These are phyloP conservation scores for Temnothorax nylanderi DNA, from an alignment of 1,140 invertebrate genomes.

Conservation along the genomic window DNA sequence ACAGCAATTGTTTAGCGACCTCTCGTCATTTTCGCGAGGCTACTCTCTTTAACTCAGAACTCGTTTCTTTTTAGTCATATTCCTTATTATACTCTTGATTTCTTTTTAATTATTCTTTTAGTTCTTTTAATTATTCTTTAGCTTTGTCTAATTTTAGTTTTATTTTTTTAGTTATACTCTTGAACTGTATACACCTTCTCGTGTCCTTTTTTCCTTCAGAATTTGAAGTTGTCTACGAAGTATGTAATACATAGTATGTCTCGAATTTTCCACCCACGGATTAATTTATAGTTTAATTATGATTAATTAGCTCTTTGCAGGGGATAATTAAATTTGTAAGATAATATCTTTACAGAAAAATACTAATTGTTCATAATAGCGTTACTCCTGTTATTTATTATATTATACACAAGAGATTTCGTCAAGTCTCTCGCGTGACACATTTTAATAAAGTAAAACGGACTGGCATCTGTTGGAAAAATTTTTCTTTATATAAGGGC, in stretches of 20 bases:
- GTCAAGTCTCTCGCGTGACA: background rate
- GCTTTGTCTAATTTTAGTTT: background rate
- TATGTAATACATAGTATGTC: background rate
- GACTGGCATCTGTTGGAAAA: background rate
- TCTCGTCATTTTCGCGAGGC: constrained; percentile 26
- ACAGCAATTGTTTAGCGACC: constrained; percentile 75
- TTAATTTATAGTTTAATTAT: background rate
- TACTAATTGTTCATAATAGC: background rate
- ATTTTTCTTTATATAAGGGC: background rate
- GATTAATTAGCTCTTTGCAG: background rate
- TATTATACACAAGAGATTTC: background rate
- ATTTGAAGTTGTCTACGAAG: background rate
- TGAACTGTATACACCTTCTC: background rate
- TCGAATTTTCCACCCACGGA: background rate
- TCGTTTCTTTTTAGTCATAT: background rate
- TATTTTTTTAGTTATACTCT: background rate
- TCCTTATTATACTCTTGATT: background rate
- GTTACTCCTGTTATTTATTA: too few species aligned
- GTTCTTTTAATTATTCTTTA: too few species aligned
- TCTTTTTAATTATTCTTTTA: too few species aligned
- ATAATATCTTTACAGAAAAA: background rate
- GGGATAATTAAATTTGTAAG: background rate
- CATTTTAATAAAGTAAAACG: constrained; percentile 6
- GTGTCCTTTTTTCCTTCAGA: background rate
- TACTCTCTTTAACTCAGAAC: background rate